A percentile compares a stretch with the other conserved stretches of the same genome.
Evolutionary conservation across 1,140 invertebrate species (phyloP).

Genomic region (Akabosia matsudoensis): DNA sequence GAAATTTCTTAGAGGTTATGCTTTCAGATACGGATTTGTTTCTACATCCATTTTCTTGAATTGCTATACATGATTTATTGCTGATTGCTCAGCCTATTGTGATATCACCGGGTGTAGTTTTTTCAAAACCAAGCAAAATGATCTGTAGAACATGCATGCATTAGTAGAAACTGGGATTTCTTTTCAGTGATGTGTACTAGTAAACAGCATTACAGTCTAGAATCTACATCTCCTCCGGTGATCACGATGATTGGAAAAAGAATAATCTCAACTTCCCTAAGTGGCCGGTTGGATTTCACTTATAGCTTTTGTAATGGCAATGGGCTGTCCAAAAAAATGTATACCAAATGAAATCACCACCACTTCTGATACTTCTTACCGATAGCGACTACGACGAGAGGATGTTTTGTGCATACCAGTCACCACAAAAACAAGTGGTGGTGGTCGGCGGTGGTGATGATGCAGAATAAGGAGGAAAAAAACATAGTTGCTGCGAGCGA

Average conservation of each 20-base stretch:
- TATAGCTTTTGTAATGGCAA: conserved; percentile 4
- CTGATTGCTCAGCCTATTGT: no score
- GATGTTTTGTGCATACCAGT: neutral
- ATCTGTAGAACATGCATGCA: no score
- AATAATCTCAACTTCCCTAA: neutral
- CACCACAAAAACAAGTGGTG: neutral
- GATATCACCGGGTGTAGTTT: no score
- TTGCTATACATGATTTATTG: conserved; percentile 18
- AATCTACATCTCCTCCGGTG: neutral
- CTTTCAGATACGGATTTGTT: no score
- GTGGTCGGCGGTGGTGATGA: no score
- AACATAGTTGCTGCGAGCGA: conserved; percentile 19
- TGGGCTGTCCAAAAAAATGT: conserved; percentile 20
- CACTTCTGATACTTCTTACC: neutral
- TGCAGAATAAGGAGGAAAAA: neutral
- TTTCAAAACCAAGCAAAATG: no score
- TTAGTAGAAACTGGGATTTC: no score
- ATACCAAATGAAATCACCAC: conserved; percentile 14
- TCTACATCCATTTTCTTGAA: conserved; percentile 13
- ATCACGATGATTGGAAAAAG: conserved; percentile 5
- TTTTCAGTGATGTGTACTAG: neutral
- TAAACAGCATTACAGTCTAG: neutral
- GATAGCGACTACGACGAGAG: neutral
- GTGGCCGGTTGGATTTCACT: neutral
- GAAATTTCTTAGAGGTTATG: conserved; percentile 17